These are phyloP conservation scores for Phodopus roborovskii DNA, from an alignment of 2,113 vertebrate species.

Conservation along the genomic window DNA sequence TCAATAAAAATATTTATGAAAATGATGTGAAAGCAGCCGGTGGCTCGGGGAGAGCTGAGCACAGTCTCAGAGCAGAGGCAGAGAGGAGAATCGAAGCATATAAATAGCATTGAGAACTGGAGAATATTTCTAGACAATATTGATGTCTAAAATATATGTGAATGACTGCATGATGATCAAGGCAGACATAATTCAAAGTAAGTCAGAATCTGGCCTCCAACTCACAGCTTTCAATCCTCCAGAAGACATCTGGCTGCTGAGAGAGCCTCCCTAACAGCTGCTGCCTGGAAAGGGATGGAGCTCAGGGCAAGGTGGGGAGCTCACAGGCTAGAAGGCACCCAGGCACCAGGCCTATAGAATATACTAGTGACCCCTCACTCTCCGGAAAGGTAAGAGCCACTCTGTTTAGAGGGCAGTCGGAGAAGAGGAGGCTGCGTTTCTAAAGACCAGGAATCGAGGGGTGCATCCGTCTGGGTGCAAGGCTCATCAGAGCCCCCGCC, in stretches of 20 bases:
- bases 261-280: not conserved
- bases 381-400: rapidly evolving
- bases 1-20: not conserved
- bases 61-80: not conserved
- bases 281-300: not conserved
- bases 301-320: not conserved
- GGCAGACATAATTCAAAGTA: conserved; percentile 62
- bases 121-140: conserved; percentile 41
- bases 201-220: conserved; percentile 50
- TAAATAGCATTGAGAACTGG: conserved; percentile 57
- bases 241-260: not conserved
- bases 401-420: not conserved
- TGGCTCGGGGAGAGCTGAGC: not conserved
- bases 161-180: conserved; percentile 40
- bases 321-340: not conserved
- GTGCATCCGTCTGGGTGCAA: rapidly evolving
- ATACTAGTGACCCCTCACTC: not conserved
- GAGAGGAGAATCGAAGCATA: not conserved
- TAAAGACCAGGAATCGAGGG: not conserved
- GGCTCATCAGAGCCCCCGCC: too few relatives aligned
- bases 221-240: not conserved
- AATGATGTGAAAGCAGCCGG: not conserved
- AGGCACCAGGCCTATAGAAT: not conserved
- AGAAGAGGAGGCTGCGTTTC: rapidly evolving
- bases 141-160: conserved; percentile 56